These are phyloP conservation scores for Labrus mixtus DNA, from an alignment of 2,113 vertebrate genomes.

Conservation along the genomic window DNA sequence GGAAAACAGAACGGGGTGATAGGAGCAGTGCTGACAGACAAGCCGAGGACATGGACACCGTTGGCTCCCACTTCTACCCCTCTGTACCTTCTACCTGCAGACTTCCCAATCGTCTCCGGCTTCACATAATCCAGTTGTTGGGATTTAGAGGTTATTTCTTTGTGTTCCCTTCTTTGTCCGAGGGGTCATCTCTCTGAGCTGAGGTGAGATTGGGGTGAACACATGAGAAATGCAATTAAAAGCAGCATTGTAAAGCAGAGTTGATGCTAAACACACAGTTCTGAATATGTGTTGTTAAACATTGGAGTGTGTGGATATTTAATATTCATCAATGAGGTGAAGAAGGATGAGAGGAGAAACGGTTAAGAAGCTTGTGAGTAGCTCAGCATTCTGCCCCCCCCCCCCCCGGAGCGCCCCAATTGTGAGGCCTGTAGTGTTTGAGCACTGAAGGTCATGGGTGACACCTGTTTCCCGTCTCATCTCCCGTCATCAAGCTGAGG, in stretches of 20 bases:
- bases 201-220: conserved; percentile 65
- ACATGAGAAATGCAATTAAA: conserved; percentile 15
- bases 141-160: conserved; percentile 82
- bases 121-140: conserved; percentile 79
- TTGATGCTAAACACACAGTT: conserved; percentile 38
- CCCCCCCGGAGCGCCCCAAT: conserved; percentile 30
- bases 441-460: conserved; percentile 81
- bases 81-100: conserved; percentile 34
- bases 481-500: conserved; percentile 77
- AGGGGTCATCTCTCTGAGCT: conserved; percentile 63
- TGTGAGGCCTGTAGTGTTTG: conserved; percentile 64
- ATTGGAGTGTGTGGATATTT: conserved; percentile 39
- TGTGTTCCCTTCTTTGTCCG: conserved; percentile 70
- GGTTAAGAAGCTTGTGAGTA: conserved; percentile 35
- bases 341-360: conserved; percentile 15
- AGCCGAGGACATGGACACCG: conserved; percentile 58
- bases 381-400: neutral
- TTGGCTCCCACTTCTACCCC: conserved; percentile 44
- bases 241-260: conserved; percentile 43
- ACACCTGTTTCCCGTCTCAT: conserved; percentile 84
- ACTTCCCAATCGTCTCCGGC: conserved; percentile 80
- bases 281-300: conserved; percentile 61
- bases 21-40: conserved; percentile 76
- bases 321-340: conserved; percentile 38
- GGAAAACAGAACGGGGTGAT: conserved; percentile 68